A percentile compares a stretch with the other conserved stretches of the same genome.
Evolutionary conservation across 2,113 vertebrate genomes (phyloP).

Genomic region (Lonchura striata): DNA sequence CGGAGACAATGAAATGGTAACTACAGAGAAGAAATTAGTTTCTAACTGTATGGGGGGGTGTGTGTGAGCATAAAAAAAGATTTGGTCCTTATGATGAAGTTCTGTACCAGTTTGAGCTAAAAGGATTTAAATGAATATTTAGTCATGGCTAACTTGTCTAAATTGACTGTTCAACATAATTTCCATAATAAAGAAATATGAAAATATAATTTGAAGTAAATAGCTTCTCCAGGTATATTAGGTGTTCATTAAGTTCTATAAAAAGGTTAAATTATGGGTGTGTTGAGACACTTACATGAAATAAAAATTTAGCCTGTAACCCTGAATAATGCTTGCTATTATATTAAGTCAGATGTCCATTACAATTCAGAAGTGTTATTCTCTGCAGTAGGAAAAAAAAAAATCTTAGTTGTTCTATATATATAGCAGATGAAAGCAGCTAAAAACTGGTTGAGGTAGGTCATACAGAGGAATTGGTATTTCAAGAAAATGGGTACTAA

Average conservation of each 20-base stretch:
- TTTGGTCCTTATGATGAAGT: not conserved
- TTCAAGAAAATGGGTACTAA: not conserved
- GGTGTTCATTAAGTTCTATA: not conserved
- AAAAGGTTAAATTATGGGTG: not conserved
- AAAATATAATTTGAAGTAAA: not conserved
- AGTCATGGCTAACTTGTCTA: not conserved
- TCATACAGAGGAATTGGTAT: not conserved
- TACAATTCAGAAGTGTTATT: not conserved
- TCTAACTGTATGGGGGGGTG: not conserved
- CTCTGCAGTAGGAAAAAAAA: not conserved
- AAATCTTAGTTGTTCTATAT: not conserved
- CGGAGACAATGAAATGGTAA: not conserved
- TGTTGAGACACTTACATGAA: not conserved
- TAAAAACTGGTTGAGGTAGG: not conserved
- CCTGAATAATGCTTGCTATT: not conserved
- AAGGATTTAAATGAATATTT: not conserved
- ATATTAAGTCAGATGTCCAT: not conserved
- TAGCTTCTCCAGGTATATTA: not conserved
- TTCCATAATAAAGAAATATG: not conserved
- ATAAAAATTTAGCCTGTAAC: not conserved
- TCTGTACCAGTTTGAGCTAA: not conserved
- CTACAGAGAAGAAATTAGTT: not conserved
- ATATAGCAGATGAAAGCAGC: not conserved
- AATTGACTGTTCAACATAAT: not conserved
- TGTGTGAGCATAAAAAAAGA: not conserved